Evolutionary conservation across 1,140 invertebrate genomes (phyloP), one percentile per base, ranked within the genome.

Genomic region (Papilio machaon): DNA sequence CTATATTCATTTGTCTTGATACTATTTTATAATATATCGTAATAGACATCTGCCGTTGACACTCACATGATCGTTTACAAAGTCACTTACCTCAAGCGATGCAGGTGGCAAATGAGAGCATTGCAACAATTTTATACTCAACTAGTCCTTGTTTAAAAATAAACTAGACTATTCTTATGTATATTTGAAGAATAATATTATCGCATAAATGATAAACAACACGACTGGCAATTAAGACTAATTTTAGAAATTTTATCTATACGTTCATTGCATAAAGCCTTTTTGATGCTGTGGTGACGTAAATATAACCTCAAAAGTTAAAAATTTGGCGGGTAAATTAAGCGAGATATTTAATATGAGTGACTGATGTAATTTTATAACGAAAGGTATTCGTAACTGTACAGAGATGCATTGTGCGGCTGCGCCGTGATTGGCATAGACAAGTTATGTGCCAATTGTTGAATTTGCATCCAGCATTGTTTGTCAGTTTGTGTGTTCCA

Each of bases 381-480:
- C 7, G 15, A 78, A 70, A 80, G 19, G 67, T 80, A 80, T 77
- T 70, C 73, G 79, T 67, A 79, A 75, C 77, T 76, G 58, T 64
- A 52, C 74, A 60, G 81, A 38, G 64, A 80, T 82, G 60, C 74
- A 84, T 83, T 84, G 81, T 84, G 47, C 64, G 67, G 64, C 30
- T 30, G 76, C 73, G 79, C 58, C 86, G 85, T 87, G 85, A 82
- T 84, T 81, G 82, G 83, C 80, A 83, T 84, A 82, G 80, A 83
- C 82, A 81, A 82, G 75, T 85, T 67, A 73, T 81, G 82, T 77
- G 82, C 81, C 81, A 84, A 85, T 85, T 85, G 83, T 82, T 83
- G 79, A 74, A 85, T 87, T 86, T 85, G 83, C 85, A 86, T 87
- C 74, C 73, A 81, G 46, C 78, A 70, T 85, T 87, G 77, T 83